Evolutionary conservation across 35 echinoderm and acorn worm species (phyloP).

Genomic region (Diadema setosum): DNA sequence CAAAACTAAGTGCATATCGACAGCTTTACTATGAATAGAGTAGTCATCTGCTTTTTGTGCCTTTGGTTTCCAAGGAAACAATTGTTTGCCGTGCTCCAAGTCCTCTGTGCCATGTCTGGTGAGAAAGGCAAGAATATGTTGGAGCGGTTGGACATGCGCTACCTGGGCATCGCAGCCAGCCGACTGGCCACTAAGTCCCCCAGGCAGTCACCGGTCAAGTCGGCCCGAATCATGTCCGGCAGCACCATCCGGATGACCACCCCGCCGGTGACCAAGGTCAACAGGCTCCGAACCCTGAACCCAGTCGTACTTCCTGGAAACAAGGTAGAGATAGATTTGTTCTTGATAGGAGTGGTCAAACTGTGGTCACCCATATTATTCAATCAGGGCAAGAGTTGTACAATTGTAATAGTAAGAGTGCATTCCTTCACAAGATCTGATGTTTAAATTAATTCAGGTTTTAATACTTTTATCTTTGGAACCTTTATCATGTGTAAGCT

Average conservation of each 20-base stretch:
- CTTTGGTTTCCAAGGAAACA: slow-evolving; percentile 23
- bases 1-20: too few relatives aligned
- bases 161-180: slow-evolving; percentile 63
- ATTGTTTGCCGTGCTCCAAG: slow-evolving; percentile 47
- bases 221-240: slow-evolving; percentile 50
- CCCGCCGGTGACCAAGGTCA: slow-evolving; percentile 11
- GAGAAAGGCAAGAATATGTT: slow-evolving; percentile 90
- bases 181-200: slow-evolving; percentile 33
- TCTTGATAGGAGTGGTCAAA: too few relatives aligned
- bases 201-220: slow-evolving; percentile 53
- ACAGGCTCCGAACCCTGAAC: slow-evolving; percentile 74
- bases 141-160: slow-evolving; percentile 58
- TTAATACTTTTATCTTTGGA: too few relatives aligned
- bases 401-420: too few relatives aligned
- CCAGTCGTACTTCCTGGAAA: slow-evolving; percentile 62
- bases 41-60: too few relatives aligned
- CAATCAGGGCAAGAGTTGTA: too few relatives aligned
- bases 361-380: too few relatives aligned
- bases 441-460: too few relatives aligned
- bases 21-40: too few relatives aligned
- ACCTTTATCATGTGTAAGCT: too few relatives aligned
- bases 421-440: too few relatives aligned
- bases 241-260: slow-evolving; percentile 36
- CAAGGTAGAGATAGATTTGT: too few relatives aligned
- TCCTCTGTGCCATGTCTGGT: slow-evolving; percentile 67